These are phyloP conservation scores for Hyaena hyaena DNA, from an alignment of 2,113 vertebrate genomes.

Conservation along the genomic window DNA sequence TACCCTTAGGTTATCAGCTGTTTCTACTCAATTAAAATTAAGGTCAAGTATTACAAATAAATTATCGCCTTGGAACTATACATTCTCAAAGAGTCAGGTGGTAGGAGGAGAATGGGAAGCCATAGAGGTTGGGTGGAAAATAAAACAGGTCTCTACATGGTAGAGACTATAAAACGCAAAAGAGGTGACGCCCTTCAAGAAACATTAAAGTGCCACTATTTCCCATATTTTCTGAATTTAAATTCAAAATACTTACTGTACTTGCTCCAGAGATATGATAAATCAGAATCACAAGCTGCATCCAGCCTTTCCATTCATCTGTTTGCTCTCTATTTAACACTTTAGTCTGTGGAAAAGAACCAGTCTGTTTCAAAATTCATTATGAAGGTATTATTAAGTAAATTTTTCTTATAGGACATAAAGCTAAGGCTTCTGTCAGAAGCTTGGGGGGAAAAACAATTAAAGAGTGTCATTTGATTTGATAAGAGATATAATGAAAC, in stretches of 20 bases:
- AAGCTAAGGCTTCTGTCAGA: conserved; percentile 53
- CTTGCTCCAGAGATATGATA: conserved; percentile 99
- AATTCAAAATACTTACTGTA: conserved; percentile 90
- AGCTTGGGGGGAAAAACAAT: background rate
- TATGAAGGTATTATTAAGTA: conserved; percentile 35
- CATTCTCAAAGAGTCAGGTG: background rate
- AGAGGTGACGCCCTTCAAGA: background rate
- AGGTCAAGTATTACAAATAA: conserved; percentile 41
- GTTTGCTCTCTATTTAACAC: conserved; percentile 98
- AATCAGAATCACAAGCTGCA: conserved; percentile 99
- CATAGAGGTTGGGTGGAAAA: background rate
- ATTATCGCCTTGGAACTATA: conserved; percentile 10
- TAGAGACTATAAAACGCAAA: background rate
- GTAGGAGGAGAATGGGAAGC: background rate
- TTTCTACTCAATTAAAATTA: conserved; percentile 37
- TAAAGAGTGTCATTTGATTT: conserved; percentile 32
- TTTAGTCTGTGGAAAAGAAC: conserved; percentile 91
- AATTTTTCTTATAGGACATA: conserved; percentile 18
- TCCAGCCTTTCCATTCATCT: conserved; percentile 99
- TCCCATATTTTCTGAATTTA: background rate
- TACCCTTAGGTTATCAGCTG: background rate
- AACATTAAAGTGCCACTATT: background rate
- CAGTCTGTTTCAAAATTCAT: conserved; percentile 65
- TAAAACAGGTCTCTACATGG: background rate
- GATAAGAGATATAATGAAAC: conserved; percentile 24